These are phyloP conservation scores for Buphagus erythrorhynchus DNA, from an alignment of 2,797 vertebrate species.

Conservation along the genomic window DNA sequence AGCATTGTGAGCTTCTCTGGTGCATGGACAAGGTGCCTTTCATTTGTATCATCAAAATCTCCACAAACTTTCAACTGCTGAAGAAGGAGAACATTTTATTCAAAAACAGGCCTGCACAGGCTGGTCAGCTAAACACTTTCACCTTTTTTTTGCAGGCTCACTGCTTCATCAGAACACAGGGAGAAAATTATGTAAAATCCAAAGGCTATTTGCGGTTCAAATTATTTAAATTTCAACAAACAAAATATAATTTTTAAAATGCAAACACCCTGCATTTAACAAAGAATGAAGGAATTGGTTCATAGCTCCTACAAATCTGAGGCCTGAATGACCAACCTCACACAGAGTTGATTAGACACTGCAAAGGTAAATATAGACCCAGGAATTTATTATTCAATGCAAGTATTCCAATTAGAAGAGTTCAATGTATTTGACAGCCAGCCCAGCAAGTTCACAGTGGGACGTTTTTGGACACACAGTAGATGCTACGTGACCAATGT, in stretches of 20 bases:
- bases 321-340: neutral
- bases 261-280: neutral
- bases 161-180: neutral
- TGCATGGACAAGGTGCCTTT: constrained; percentile 7
- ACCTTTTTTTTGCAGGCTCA: neutral
- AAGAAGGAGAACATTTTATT: neutral
- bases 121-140: neutral
- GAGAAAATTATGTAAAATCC: neutral
- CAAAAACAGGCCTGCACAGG: neutral
- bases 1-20: neutral
- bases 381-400: neutral
- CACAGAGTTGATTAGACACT: neutral
- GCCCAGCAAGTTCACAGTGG: neutral
- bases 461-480: neutral
- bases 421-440: neutral
- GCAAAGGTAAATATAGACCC: neutral
- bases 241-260: neutral
- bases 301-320: neutral
- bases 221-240: neutral
- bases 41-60: neutral
- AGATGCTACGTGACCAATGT: neutral
- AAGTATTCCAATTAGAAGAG: neutral
- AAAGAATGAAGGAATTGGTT: neutral
- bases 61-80: neutral
- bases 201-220: neutral